Conservation (phyloP, 2,888 invertebrate species). For the Acanthococcus lagerstroemiae region DNA sequence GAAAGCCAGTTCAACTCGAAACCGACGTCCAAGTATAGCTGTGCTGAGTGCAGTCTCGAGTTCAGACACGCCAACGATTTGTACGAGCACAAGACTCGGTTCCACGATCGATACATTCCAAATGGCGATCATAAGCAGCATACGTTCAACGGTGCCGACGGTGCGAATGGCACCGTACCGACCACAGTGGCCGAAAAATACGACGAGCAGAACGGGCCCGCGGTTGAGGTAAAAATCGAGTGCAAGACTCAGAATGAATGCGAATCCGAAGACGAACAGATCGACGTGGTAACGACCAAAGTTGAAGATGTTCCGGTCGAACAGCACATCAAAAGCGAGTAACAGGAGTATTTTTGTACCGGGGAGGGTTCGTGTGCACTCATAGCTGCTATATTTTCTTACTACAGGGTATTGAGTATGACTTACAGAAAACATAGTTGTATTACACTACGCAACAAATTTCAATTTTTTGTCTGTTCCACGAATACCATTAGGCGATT, state of each 20-base stretch:
- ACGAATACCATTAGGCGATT: too few species aligned
- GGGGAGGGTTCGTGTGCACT: neutral
- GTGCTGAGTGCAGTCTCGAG: constrained; percentile 3
- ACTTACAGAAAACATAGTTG: too few species aligned
- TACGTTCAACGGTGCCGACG: too few species aligned
- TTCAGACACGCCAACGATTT: constrained; percentile 7
- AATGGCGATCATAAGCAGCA: constrained; percentile 9
- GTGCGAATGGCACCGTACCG: neutral
- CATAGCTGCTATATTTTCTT: neutral
- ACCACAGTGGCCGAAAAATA: neutral
- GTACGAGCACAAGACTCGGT: constrained; percentile 10
- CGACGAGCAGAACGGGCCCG: neutral
- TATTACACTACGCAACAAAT: too few species aligned
- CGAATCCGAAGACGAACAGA: constrained; percentile 23
- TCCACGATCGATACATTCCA: constrained; percentile 8
- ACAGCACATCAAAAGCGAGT: too few species aligned
- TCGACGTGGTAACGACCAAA: constrained; percentile 18
- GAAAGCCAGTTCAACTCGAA: constrained; percentile 21
- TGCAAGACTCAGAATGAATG: constrained; percentile 4
- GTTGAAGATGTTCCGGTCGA: too few species aligned
- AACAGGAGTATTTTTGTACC: neutral
- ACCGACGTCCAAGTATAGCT: constrained; percentile 11
- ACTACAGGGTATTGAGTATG: neutral
- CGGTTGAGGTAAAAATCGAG: neutral
- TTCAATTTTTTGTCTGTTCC: too few species aligned